phyloP scores from a whole-genome alignment of 37 sponge, comb jelly and placozoan genomes.

The Spongia lamella region DNA sequence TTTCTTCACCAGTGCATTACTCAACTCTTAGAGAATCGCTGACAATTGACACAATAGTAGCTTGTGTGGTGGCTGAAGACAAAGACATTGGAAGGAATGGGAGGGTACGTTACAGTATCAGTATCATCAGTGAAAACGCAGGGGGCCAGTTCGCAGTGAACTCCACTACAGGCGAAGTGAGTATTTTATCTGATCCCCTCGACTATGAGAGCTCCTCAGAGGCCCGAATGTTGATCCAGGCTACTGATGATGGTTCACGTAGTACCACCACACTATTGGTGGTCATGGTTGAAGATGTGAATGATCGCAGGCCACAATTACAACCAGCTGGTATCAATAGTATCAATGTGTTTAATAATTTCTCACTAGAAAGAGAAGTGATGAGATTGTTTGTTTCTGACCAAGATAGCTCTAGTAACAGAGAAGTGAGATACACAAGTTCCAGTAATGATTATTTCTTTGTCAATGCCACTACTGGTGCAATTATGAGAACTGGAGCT shows the following conservation, averaged over 20 bases:
- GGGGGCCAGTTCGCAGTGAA: conserved; percentile 26
- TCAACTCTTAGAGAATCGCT: too few species aligned
- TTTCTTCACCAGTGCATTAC: too few species aligned
- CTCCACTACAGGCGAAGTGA: conserved; percentile 34
- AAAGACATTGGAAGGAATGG: too few species aligned
- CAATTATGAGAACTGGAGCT: not conserved
- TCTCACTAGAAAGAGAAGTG: not conserved
- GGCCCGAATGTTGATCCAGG: conserved; percentile 26
- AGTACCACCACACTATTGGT: conserved; percentile 22
- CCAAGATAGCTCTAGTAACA: conserved; percentile 17
- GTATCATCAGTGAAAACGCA: too few species aligned
- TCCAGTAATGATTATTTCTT: not conserved
- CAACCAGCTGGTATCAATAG: not conserved
- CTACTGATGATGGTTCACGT: not conserved
- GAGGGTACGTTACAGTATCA: too few species aligned
- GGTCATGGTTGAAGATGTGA: conserved; percentile 42
- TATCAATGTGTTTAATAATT: conserved; percentile 13
- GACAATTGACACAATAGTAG: too few species aligned
- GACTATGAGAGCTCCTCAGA: conserved; percentile 33
- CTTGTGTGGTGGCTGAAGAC: too few species aligned
- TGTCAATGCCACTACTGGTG: conserved; percentile 31
- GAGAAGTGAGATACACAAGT: conserved; percentile 21
- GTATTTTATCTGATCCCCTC: conserved; percentile 7
- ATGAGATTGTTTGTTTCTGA: conserved; percentile 11
- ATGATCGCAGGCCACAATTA: conserved; percentile 28